phyloP scores from a whole-genome alignment of 2,888 invertebrate species.

The Cynaeus angustus region DNA sequence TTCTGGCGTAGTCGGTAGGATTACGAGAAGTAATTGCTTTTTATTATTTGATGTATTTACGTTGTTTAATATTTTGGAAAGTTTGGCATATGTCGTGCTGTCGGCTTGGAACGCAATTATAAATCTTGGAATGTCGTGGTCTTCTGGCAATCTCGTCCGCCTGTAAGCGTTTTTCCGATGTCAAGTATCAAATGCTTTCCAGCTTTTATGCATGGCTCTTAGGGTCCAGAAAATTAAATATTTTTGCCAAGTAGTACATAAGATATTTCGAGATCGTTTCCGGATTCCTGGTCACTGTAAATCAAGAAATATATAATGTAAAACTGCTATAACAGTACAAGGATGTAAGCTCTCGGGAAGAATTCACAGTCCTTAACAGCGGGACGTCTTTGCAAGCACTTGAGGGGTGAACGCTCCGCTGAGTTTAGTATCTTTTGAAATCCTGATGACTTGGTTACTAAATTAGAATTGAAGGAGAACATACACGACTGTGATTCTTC shows the following conservation, averaged over 20 bases:
- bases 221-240: slow-evolving; percentile 32
- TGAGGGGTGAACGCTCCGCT: slow-evolving; percentile 50
- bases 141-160: slow-evolving; percentile 13
- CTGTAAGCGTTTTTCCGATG: slow-evolving; percentile 6
- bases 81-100: neutral
- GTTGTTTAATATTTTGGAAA: neutral
- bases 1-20: no score
- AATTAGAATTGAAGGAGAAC: slow-evolving; percentile 45
- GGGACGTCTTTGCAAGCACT: slow-evolving; percentile 50
- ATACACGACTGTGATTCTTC: slow-evolving; percentile 24
- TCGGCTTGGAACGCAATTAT: slow-evolving; percentile 8
- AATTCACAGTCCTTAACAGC: slow-evolving; percentile 47
- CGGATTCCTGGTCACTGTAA: slow-evolving; percentile 41
- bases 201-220: slow-evolving; percentile 17
- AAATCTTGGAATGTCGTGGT: slow-evolving; percentile 3
- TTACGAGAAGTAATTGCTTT: neutral
- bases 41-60: neutral
- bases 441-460: slow-evolving; percentile 47
- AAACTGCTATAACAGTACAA: slow-evolving; percentile 44
- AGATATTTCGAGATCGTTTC: slow-evolving; percentile 31
- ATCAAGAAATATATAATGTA: slow-evolving; percentile 40
- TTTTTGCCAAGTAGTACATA: slow-evolving; percentile 19
- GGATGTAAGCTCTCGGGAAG: slow-evolving; percentile 43
- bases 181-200: slow-evolving; percentile 17
- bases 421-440: slow-evolving; percentile 50